These are phyloP conservation scores for Vanessa atalanta DNA, from an alignment of 1,140 invertebrate genomes.

Conservation along the genomic window DNA sequence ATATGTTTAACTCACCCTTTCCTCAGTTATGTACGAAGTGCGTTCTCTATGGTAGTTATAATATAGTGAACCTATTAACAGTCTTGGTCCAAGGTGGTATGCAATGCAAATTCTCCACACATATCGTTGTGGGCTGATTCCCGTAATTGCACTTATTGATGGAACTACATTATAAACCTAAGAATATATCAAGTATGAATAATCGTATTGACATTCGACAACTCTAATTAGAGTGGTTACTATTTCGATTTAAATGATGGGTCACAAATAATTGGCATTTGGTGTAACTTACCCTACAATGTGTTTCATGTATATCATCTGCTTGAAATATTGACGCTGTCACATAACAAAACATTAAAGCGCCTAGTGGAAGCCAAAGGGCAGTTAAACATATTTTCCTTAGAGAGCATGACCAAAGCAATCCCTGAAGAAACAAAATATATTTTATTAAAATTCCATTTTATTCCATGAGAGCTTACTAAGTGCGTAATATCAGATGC, in stretches of 20 bases:
- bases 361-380: conserved; percentile 89
- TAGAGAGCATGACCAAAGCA: conserved; percentile 79
- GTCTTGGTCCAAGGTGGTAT: conserved; percentile 92
- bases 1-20: conserved; percentile 62
- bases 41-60: conserved; percentile 89
- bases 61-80: conserved; percentile 92
- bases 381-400: conserved; percentile 89
- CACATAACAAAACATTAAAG: conserved; percentile 91
- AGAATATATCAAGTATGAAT: conserved; percentile 28
- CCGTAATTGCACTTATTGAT: conserved; percentile 95
- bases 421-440: conserved; percentile 60
- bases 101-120: conserved; percentile 95
- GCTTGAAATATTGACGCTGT: conserved; percentile 93
- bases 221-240: no score
- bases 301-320: conserved; percentile 95
- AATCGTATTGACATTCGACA: not conserved
- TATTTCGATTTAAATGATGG: no score
- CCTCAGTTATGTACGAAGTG: conserved; percentile 82
- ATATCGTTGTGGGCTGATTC: conserved; percentile 94
- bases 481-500: conserved; percentile 12
- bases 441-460: conserved; percentile 14
- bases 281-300: conserved; percentile 88
- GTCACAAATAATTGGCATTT: not conserved
- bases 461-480: conserved; percentile 10
- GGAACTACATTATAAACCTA: conserved; percentile 95